Evolutionary conservation across 2,797 vertebrate genomes (phyloP), one percentile per base, ranked within the genome.

Genomic region (Lateolabrax maculatus): DNA sequence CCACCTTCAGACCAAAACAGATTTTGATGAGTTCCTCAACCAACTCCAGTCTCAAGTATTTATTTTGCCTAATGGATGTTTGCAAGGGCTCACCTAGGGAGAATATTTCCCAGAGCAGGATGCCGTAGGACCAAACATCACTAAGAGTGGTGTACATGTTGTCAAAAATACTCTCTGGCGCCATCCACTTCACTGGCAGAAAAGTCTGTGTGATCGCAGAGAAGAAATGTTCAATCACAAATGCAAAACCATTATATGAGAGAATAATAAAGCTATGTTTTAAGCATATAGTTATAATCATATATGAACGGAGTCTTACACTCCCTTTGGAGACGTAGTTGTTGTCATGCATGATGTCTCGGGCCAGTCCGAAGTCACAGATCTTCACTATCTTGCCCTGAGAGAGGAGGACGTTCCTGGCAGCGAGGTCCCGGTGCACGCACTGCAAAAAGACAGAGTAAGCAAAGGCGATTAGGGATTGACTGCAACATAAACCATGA

Each of bases 311-410:
- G 55, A 55, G 82, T 98, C 98, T 75, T 95, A 99, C 98, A 0
- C 98, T 99, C 91, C 98, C 98, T 94, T 99, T 99, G 67, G 98
- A 99, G 82, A 99, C 98, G 4, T 99, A 99, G 95, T 99, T 99
- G 73, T 98, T 99, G 92, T 99, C 98, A 6, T 99, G 98, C 98
- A 99, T 99, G 92, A 99, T 99, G 93, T 99, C 98, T 84, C 98
- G 95, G 79, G 98, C 98, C 90, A 99, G 90, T 11, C 98, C 98
- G 49, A 99, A 99, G 93, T 99, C 98, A 85, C 98, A 99, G 92
- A 99, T 99, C 94, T 99, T 99, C 90, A 99, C 98, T 0, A 99
- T 99, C 90, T 98, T 99, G 72, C 98, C 98, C 85, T 99, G 97
- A 65, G 98, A 99, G 79, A 99, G 94, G 44, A 99, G 97, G 77